These are phyloP conservation scores for Platysternon megacephalum DNA, from an alignment of 2,113 vertebrate genomes.

Conservation along the genomic window DNA sequence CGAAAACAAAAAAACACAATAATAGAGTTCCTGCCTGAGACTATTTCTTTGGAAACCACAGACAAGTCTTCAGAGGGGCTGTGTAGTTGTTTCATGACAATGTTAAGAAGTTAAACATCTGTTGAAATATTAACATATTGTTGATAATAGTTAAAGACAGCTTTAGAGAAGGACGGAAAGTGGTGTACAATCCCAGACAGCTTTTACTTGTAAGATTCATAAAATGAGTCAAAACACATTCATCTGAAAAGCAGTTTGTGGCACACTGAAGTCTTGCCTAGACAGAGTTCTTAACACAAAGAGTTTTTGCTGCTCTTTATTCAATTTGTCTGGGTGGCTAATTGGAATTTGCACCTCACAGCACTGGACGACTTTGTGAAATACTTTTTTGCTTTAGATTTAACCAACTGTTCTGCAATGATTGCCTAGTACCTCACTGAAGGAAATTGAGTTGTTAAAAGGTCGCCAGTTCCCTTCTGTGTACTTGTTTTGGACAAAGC, in stretches of 20 bases:
- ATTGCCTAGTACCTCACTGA: neutral
- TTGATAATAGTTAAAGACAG: neutral
- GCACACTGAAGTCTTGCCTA: neutral
- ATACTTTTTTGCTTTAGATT: neutral
- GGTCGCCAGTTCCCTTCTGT: neutral
- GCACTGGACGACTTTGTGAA: neutral
- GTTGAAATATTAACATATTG: slow-evolving; percentile 5
- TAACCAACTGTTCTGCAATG: neutral
- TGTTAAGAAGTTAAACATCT: neutral
- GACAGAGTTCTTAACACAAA: neutral
- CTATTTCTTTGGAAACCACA: slow-evolving; percentile 10
- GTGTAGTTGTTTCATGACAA: neutral
- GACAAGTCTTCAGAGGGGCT: slow-evolving; percentile 1
- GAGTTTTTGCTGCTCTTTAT: neutral
- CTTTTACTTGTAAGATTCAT: slow-evolving; percentile 9
- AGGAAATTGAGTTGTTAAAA: neutral
- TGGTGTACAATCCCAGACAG: neutral
- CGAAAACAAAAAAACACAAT: neutral
- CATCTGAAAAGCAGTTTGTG: neutral
- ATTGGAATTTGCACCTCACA: neutral
- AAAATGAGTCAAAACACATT: neutral
- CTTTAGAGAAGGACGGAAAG: neutral
- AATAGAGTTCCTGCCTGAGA: neutral
- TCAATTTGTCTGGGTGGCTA: neutral
- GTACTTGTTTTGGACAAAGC: neutral